Evolutionary conservation across 1,140 invertebrate genomes (phyloP).

Genomic region (Achatina immaculata): DNA sequence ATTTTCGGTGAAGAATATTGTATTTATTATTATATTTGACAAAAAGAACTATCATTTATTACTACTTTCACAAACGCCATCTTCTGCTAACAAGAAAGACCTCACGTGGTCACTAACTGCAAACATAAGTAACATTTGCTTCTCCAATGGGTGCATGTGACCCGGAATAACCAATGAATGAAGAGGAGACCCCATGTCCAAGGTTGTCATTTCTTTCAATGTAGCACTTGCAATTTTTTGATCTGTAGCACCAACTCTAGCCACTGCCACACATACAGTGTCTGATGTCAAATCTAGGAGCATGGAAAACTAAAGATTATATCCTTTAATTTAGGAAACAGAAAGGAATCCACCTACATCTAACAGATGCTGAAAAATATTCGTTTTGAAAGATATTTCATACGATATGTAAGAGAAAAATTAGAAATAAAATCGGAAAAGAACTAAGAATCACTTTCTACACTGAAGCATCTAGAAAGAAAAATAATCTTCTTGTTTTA

Average conservation of each 20-base stretch:
- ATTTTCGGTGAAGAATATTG: not conserved
- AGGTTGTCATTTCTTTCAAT: constrained; percentile 81
- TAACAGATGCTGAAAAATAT: not conserved
- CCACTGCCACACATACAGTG: constrained; percentile 85
- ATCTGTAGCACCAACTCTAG: constrained; percentile 86
- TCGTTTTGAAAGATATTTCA: too few species aligned
- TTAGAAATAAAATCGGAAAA: too few species aligned
- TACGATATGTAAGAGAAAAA: not conserved
- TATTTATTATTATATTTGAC: too few species aligned
- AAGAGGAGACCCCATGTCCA: constrained; percentile 88
- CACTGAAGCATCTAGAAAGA: too few species aligned
- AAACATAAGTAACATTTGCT: constrained; percentile 81
- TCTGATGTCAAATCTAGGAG: constrained; percentile 68
- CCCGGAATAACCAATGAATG: constrained; percentile 93
- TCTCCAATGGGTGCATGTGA: constrained; percentile 90
- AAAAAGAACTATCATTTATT: too few species aligned
- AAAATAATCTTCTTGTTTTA: too few species aligned
- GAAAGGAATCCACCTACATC: too few species aligned
- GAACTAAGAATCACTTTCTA: too few species aligned
- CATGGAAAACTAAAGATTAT: constrained; percentile 36
- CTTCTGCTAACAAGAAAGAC: not conserved
- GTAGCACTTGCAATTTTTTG: constrained; percentile 85
- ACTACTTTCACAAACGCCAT: too few species aligned
- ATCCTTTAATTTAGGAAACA: constrained; percentile 7
- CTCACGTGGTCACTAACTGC: constrained; percentile 52